phyloP scores from a whole-genome alignment of 2,888 invertebrate species.

The Sphaerophoria rueppellii region DNA sequence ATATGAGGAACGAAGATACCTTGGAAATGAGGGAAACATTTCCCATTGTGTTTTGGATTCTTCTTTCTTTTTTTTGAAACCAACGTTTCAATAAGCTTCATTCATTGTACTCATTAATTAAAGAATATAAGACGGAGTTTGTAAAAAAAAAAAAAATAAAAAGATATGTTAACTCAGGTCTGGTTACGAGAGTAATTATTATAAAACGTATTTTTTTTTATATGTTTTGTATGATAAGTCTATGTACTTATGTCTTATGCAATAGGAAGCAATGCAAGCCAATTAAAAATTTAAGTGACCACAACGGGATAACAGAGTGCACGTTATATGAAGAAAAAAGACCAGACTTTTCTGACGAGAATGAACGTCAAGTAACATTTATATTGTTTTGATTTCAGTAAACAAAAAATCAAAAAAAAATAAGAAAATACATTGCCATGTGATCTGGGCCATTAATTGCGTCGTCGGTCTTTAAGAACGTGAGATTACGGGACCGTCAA shows the following conservation, averaged over 20 bases:
- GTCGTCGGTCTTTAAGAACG: too few species aligned
- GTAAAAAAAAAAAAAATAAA: constrained; percentile 10
- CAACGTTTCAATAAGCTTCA: constrained; percentile 60
- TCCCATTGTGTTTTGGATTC: constrained; percentile 60
- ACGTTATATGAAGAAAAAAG: not conserved
- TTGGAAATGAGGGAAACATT: constrained; percentile 57
- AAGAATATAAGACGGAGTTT: constrained; percentile 53
- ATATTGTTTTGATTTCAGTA: too few species aligned
- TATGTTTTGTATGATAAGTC: not conserved
- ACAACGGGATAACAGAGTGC: not conserved
- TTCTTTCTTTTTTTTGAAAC: constrained; percentile 8
- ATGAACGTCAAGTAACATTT: not conserved
- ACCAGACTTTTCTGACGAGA: too few species aligned
- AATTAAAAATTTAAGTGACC: constrained; percentile 41
- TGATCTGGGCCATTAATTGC: too few species aligned
- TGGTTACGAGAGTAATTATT: constrained; percentile 27
- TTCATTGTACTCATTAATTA: constrained; percentile 67
- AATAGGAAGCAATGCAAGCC: constrained; percentile 6
- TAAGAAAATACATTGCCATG: too few species aligned
- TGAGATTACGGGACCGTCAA: too few species aligned
- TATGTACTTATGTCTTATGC: constrained; percentile 12
- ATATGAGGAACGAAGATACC: constrained; percentile 35
- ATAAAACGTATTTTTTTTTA: constrained; percentile 19
- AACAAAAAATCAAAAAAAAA: too few species aligned
- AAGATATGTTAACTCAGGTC: constrained; percentile 15